A percentile compares a stretch with the other conserved stretches of the same genome.
Conservation (phyloP, 2,888 invertebrate species). For the Drosophila parthenogenetica region DNA sequence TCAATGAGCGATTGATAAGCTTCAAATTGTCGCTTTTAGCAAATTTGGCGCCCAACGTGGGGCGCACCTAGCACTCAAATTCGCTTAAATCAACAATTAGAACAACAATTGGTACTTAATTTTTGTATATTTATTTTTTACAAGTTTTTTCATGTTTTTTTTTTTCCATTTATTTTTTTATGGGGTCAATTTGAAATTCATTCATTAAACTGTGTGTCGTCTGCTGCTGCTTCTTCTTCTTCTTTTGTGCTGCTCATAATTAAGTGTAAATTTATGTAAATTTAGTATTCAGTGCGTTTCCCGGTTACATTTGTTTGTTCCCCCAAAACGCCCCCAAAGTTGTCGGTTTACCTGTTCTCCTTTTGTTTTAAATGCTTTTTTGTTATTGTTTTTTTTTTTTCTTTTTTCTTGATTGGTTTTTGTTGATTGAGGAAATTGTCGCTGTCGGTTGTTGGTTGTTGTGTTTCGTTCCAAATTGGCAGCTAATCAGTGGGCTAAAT, state of each 20-base stretch:
- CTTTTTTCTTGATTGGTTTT: constrained; percentile 56
- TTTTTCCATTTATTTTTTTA: too few relatives aligned
- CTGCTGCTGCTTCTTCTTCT: constrained; percentile 4
- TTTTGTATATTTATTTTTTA: not conserved
- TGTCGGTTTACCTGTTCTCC: constrained; percentile 41
- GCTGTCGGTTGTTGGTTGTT: constrained; percentile 38
- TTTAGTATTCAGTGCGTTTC: constrained; percentile 28
- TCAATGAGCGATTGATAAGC: constrained; percentile 7
- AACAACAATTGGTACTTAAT: not conserved
- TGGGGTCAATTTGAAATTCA: constrained; percentile 31
- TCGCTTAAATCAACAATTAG: not conserved
- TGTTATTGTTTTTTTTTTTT: constrained; percentile 24
- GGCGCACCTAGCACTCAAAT: not conserved
- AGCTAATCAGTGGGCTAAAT: constrained; percentile 72
- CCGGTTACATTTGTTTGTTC: constrained; percentile 8
- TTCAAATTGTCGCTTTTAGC: not conserved
- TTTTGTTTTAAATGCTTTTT: constrained; percentile 10
- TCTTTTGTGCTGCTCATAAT: constrained; percentile 57
- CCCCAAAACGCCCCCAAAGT: constrained; percentile 39
- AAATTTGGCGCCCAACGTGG: constrained; percentile 26
- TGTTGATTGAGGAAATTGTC: constrained; percentile 77
- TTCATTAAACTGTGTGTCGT: constrained; percentile 34
- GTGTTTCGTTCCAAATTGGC: constrained; percentile 60
- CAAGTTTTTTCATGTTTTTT: not conserved
- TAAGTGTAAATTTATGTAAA: constrained; percentile 79